phyloP scores from a whole-genome alignment of 2,797 vertebrate genomes.

The Cephalopachus bancanus region DNA sequence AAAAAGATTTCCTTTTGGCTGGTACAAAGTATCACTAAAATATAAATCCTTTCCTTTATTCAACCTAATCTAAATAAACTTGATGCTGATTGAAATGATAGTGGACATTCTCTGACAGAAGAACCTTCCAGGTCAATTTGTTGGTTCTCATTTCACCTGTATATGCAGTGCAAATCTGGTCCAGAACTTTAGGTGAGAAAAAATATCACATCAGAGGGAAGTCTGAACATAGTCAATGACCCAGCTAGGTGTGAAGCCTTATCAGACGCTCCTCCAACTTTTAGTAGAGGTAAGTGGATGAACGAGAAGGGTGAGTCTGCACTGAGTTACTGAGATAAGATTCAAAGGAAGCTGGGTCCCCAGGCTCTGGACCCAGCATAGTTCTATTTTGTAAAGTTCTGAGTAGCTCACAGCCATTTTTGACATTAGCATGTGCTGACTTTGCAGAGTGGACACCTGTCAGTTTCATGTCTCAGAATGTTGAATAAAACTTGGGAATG shows the following conservation, averaged over 20 bases:
- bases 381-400: constrained; percentile 19
- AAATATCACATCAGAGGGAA: background rate
- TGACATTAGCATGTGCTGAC: background rate
- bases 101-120: background rate
- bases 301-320: background rate
- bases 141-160: background rate
- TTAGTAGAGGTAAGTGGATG: background rate
- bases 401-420: background rate
- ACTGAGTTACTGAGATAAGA: background rate
- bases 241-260: background rate
- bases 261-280: background rate
- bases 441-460: background rate
- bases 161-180: background rate
- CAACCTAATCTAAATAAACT: background rate
- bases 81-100: background rate
- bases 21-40: constrained; percentile 5
- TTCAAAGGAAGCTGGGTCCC: background rate
- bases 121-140: background rate
- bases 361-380: background rate
- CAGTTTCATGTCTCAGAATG: background rate
- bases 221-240: background rate
- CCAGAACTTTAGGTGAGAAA: background rate
- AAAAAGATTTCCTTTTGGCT: background rate
- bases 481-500: background rate
- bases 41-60: background rate